Base-by-base conservation (phyloP, 2,797 vertebrate genomes). In the Novumbra hubbsi region DNA sequence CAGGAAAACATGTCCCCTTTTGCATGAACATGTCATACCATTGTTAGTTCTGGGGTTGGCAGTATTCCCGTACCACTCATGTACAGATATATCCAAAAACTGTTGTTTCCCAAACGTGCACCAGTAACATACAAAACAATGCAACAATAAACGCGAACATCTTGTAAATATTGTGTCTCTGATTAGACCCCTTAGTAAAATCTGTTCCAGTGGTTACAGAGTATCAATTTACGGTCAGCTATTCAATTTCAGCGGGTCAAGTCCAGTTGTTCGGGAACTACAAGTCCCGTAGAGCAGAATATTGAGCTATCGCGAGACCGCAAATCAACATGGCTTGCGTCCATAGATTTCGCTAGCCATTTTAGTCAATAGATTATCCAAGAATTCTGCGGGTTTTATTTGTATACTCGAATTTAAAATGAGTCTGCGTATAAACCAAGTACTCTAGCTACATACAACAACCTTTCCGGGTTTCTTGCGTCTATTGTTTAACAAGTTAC, bases 311-410 rank as follows among this genome's bases (percentile, higher is more conserved):
- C 55, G 55, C 55, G 55, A 60, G 21, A 27, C 21, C 9, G 8
- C 3, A 12, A 60, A 27, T 60, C 55, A 60, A 60, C 55, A 60
- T 60, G 55, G 55, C 55, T 60, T 14, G 11, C 55, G 24, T 60
- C 55, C 55, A 24, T 27, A 12, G 55, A 60, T 60, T 60, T 60
- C 55, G 55, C 55, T 60, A 27, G 55, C 55, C 55, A 60, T 60
- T 60, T 60, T 60, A 60, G 21, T 27, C 11, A 60, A 24, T 60
- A 24, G 11, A 60, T 24, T 24, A 27, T 24, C 24, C 5, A 3
- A 21, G 3, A 24, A 24, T 57, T 24, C 55, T 57, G 55, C 21
- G 19, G 6, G 24, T 57, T 57, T 57, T 0, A 57, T 9, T 21
- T 24, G 2, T 60, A 21, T 24, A 60, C 55, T 60, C 55, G 21